Percentiles rank a stretch among this genome's conserved stretches.
Conservation (phyloP, 2,797 vertebrate genomes). For the Tolypeutes matacus region DNA sequence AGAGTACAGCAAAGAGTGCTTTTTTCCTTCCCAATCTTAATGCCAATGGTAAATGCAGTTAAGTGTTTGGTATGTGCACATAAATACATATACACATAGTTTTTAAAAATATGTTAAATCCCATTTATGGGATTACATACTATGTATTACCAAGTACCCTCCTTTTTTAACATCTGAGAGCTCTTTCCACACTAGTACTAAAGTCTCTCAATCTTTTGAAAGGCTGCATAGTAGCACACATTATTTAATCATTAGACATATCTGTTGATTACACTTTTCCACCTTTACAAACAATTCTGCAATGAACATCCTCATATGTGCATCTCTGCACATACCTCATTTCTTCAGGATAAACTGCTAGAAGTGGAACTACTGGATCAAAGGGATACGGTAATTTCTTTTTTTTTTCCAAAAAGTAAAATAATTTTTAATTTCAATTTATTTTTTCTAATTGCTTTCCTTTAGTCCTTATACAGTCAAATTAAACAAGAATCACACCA, state of each 20-base stretch:
- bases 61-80: not conserved
- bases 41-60: not conserved
- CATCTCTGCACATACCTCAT: not conserved
- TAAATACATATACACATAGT: not conserved
- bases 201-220: not conserved
- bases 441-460: conserved; percentile 29
- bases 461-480: not conserved
- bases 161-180: not conserved
- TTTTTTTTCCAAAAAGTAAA: not conserved
- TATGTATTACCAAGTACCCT: not conserved
- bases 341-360: not conserved
- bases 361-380: not conserved
- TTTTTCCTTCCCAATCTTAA: not conserved
- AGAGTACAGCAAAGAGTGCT: not conserved
- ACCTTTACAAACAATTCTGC: not conserved
- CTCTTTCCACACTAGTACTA: not conserved
- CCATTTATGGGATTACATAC: not conserved
- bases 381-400: not conserved
- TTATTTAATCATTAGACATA: conserved; percentile 39
- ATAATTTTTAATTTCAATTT: conserved; percentile 55
- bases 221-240: not conserved
- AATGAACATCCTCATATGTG: not conserved
- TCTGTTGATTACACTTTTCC: not conserved
- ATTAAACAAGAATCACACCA: not conserved
- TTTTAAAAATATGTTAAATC: too few relatives aligned